Evolutionary conservation across 2,113 vertebrate genomes (phyloP).

Genomic region (Campylomormyrus tamandua): DNA sequence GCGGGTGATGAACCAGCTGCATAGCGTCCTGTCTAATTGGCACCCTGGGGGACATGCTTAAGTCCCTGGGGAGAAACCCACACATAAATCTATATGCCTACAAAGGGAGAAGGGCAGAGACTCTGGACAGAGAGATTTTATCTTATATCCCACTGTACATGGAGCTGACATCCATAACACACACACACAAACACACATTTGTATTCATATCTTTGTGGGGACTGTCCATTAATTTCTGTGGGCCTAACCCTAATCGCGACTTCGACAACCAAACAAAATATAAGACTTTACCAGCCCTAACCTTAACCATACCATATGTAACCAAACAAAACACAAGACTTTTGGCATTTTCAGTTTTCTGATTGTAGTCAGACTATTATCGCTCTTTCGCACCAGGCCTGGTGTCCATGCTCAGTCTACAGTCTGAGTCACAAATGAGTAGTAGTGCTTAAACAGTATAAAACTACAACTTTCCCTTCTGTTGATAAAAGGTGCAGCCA

Average conservation of each 20-base stretch:
- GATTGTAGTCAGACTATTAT: too few relatives aligned
- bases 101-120: background rate
- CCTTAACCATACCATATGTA: background rate
- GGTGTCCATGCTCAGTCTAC: too few relatives aligned
- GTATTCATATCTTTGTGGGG: background rate
- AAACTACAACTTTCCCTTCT: too few relatives aligned
- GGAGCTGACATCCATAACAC: background rate
- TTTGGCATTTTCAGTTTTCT: background rate
- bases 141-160: background rate
- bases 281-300: background rate
- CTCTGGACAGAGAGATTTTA: background rate
- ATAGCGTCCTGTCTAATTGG: conserved; percentile 46
- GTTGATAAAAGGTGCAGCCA: too few relatives aligned
- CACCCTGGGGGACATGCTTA: conserved; percentile 19
- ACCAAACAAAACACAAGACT: background rate
- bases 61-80: background rate
- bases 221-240: background rate
- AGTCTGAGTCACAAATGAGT: too few relatives aligned
- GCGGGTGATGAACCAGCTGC: conserved; percentile 49
- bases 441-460: too few relatives aligned
- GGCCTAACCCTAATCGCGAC: background rate
- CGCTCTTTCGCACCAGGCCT: too few relatives aligned
- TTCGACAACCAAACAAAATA: background rate
- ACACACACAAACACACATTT: background rate
- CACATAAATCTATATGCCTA: background rate